Conservation (phyloP, 1,140 invertebrate species). For the Bombus fervidus region DNA sequence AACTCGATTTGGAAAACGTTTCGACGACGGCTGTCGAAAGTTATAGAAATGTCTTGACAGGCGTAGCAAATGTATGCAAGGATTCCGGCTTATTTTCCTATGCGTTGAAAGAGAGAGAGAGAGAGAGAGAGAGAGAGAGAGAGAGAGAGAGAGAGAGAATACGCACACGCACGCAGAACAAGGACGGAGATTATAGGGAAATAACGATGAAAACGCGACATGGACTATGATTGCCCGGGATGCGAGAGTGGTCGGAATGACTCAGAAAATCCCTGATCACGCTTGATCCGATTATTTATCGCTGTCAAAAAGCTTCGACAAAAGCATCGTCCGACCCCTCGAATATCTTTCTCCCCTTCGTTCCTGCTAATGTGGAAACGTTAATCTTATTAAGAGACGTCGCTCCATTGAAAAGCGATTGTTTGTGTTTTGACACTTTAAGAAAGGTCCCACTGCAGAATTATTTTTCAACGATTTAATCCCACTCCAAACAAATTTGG, state of each 20-base stretch:
- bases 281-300: constrained; percentile 79
- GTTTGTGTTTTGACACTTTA: constrained; percentile 61
- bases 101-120: constrained; percentile 10
- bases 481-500: not conserved
- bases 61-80: constrained; percentile 48
- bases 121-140: not conserved
- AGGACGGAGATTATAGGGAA: constrained; percentile 57
- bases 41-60: constrained; percentile 66
- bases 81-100: constrained; percentile 60
- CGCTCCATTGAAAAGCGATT: constrained; percentile 54
- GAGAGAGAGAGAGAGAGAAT: not conserved
- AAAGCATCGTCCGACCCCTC: constrained; percentile 29
- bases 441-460: constrained; percentile 3
- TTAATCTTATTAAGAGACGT: constrained; percentile 72
- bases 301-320: constrained; percentile 74
- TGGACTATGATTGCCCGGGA: constrained; percentile 65
- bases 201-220: constrained; percentile 48
- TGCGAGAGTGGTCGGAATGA: constrained; percentile 56
- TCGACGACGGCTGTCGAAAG: not conserved
- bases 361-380: constrained; percentile 48
- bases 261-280: constrained; percentile 74
- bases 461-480: not conserved
- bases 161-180: not conserved
- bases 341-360: not conserved
- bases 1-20: not conserved